These are phyloP conservation scores for Halictus ligatus DNA, from an alignment of 2,888 invertebrate genomes.

Conservation along the genomic window DNA sequence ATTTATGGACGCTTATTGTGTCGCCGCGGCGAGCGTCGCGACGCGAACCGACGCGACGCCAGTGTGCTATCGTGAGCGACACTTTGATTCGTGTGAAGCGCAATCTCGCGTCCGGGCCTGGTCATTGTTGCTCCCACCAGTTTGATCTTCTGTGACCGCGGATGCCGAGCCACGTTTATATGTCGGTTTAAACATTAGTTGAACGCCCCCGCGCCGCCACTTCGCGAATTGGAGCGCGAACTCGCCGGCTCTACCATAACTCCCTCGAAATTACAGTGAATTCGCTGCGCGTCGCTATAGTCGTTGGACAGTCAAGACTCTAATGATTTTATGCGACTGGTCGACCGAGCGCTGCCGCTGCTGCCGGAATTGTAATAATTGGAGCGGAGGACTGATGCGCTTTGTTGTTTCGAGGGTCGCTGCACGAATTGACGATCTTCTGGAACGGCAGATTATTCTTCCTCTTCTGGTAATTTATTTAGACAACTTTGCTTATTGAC, in stretches of 20 bases:
- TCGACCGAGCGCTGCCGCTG: background rate
- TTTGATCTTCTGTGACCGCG: background rate
- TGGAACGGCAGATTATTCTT: too few species aligned
- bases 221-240: constrained; percentile 6
- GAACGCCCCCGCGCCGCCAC: background rate
- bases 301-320: background rate
- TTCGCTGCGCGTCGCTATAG: background rate
- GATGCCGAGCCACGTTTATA: background rate
- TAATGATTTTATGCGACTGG: background rate
- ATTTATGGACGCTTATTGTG: constrained; percentile 27
- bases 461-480: too few species aligned
- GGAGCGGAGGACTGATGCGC: background rate
- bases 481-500: too few species aligned
- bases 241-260: background rate
- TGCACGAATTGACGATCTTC: background rate
- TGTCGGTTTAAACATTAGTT: constrained; percentile 9
- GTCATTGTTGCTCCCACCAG: background rate
- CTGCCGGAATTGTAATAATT: background rate
- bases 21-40: background rate
- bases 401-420: background rate
- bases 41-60: background rate
- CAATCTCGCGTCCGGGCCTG: constrained; percentile 4
- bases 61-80: background rate
- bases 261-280: background rate
- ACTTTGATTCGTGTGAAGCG: background rate